Evolutionary conservation across 2,797 vertebrate species (phyloP).

Genomic region (Odontamblyopus lacepedii): DNA sequence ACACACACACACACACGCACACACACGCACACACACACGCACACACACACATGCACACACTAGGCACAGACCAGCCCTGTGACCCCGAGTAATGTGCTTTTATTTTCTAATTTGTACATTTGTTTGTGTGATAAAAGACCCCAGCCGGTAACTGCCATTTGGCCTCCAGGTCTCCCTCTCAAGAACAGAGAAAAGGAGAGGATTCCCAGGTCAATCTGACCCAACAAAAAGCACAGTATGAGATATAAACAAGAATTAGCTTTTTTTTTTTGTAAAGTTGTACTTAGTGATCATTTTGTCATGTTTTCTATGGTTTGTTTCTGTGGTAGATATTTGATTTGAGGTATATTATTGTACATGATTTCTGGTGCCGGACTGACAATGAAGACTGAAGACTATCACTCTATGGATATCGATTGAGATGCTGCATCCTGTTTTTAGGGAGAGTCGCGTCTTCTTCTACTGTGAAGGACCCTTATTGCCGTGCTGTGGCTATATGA

Average conservation of each 20-base stretch:
- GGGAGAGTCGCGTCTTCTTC: slow-evolving; percentile 56
- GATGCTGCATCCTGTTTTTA: slow-evolving; percentile 29
- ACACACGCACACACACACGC: not conserved
- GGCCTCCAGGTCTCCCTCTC: slow-evolving; percentile 40
- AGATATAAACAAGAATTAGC: slow-evolving; percentile 52
- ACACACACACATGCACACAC: not conserved
- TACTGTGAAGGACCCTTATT: slow-evolving; percentile 65
- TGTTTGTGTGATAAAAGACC: slow-evolving; percentile 38
- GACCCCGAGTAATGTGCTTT: slow-evolving; percentile 38
- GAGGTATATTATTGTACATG: slow-evolving; percentile 66
- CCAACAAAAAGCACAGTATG: slow-evolving; percentile 67
- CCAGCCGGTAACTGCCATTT: slow-evolving; percentile 63
- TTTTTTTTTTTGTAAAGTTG: slow-evolving; percentile 61
- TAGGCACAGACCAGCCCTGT: slow-evolving; percentile 22
- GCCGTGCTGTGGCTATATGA: slow-evolving; percentile 50
- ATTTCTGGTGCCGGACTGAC: slow-evolving; percentile 64
- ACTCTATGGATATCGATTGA: slow-evolving; percentile 53
- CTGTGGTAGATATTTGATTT: slow-evolving; percentile 72
- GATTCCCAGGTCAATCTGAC: slow-evolving; percentile 19
- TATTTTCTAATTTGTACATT: slow-evolving; percentile 39
- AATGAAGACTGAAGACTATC: slow-evolving; percentile 66
- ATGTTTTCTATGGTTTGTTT: slow-evolving; percentile 73
- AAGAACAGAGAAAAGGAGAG: slow-evolving; percentile 28
- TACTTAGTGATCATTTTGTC: slow-evolving; percentile 67
- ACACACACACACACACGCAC: not conserved